A percentile compares a stretch with the other conserved stretches of the same genome.
phyloP scores from a whole-genome alignment of 1,140 invertebrate species.

The Rhyacophila brunnea region DNA sequence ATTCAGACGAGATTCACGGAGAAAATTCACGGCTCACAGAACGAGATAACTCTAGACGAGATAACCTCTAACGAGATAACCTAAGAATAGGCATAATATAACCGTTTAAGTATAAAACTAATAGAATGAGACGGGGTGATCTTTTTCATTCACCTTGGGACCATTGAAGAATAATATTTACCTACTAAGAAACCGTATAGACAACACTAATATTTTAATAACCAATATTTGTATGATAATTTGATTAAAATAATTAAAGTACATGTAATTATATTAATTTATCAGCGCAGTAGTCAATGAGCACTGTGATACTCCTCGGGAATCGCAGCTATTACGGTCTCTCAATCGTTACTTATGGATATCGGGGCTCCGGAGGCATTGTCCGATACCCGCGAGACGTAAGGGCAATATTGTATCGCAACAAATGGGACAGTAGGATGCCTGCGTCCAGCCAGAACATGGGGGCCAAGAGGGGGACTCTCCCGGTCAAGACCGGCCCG shows the following conservation, averaged over 20 bases:
- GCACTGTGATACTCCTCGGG: conserved; percentile 2
- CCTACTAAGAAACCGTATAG: not conserved
- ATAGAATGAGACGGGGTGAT: too few relatives aligned
- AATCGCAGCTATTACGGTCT: conserved; percentile 31
- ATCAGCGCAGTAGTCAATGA: conserved; percentile 5
- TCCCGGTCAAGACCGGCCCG: not conserved
- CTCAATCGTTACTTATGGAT: conserved; percentile 34
- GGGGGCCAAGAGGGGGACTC: not conserved
- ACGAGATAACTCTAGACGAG: too few relatives aligned
- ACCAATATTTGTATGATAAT: too few relatives aligned
- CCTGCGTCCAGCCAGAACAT: not conserved
- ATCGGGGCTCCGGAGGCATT: conserved; percentile 28
- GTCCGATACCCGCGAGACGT: conserved; percentile 33
- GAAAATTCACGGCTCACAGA: too few relatives aligned
- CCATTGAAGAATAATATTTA: not conserved
- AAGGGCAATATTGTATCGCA: conserved; percentile 20
- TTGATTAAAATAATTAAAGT: too few relatives aligned
- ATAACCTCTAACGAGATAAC: too few relatives aligned
- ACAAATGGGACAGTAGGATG: conserved; percentile 18
- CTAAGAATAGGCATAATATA: too few relatives aligned
- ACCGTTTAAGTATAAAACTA: too few relatives aligned
- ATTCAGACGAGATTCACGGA: too few relatives aligned
- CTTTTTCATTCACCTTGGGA: not conserved
- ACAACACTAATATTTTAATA: too few relatives aligned
- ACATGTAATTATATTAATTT: too few relatives aligned